Conservation (phyloP, 2,888 invertebrate species). For the Metopia argyrocephala region DNA sequence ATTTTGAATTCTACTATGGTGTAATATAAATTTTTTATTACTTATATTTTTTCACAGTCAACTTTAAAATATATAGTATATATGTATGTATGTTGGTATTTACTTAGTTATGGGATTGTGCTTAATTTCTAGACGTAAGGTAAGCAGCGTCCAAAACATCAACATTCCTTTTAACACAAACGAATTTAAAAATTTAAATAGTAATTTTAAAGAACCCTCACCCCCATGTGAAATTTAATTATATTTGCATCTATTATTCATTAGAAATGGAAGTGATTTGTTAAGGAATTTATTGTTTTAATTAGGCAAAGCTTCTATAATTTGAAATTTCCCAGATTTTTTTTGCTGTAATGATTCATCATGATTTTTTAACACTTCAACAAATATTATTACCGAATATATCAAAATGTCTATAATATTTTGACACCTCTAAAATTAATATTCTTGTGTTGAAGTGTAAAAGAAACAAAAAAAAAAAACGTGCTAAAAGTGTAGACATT, state of each 20-base stretch:
- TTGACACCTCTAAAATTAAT: conserved; percentile 11
- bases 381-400: conserved; percentile 25
- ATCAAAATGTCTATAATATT: conserved; percentile 1
- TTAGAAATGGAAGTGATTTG: conserved; percentile 16
- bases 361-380: neutral
- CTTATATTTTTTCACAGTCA: too few species aligned
- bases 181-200: neutral
- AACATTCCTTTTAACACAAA: neutral
- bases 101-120: neutral
- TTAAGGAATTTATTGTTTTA: conserved; percentile 29
- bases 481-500: conserved; percentile 7
- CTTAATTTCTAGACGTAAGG: neutral
- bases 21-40: neutral
- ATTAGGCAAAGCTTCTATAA: conserved; percentile 3
- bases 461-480: neutral
- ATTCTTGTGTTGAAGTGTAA: neutral
- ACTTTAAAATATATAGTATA: too few species aligned
- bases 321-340: conserved; percentile 15
- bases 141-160: neutral
- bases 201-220: neutral
- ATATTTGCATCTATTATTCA: conserved; percentile 2
- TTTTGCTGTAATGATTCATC: conserved; percentile 6
- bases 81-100: too few species aligned
- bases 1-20: too few species aligned
- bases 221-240: neutral